These are phyloP conservation scores for Podocnemis expansa DNA, from an alignment of 2,113 vertebrate species.

Conservation along the genomic window DNA sequence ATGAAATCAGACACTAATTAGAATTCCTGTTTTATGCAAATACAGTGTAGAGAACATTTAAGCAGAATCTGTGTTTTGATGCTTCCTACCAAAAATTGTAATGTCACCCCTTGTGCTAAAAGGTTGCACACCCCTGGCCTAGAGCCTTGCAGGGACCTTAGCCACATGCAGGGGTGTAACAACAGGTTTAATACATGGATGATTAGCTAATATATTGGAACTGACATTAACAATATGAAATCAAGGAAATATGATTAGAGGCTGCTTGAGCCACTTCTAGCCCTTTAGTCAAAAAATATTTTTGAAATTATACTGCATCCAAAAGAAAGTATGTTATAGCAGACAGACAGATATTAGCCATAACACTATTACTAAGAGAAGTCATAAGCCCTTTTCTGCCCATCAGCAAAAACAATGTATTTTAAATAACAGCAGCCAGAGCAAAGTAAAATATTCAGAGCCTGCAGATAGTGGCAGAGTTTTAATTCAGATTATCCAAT, in stretches of 20 bases:
- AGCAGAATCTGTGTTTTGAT: too few relatives aligned
- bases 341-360: background rate
- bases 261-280: background rate
- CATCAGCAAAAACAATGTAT: background rate
- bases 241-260: background rate
- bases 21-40: too few relatives aligned
- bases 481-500: background rate
- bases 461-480: accelerated
- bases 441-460: background rate
- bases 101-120: too few relatives aligned
- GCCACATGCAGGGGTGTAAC: background rate
- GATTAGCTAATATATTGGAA: background rate
- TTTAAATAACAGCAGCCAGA: background rate
- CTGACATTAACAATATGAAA: background rate
- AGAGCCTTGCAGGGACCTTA: background rate
- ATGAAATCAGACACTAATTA: too few relatives aligned
- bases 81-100: too few relatives aligned
- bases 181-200: background rate
- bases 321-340: background rate
- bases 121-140: background rate
- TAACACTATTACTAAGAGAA: background rate
- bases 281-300: background rate
- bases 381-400: background rate
- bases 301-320: background rate
- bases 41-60: too few relatives aligned